Conservation (phyloP, 2,888 invertebrate genomes). For the Thymelicus lineola region DNA sequence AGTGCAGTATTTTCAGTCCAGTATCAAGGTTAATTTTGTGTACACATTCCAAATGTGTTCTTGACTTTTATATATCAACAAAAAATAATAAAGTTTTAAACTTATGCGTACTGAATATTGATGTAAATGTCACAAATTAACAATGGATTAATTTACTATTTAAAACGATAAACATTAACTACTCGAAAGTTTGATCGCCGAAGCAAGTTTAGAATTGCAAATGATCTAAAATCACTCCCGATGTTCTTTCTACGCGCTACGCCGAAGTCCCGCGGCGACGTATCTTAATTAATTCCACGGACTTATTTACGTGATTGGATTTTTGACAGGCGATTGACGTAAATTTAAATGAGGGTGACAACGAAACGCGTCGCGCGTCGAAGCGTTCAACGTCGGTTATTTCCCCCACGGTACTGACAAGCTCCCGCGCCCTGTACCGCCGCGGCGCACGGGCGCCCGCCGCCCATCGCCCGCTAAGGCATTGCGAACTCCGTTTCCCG, state of each 20-base stretch:
- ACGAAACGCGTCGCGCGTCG: conserved; percentile 44
- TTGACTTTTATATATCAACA: neutral
- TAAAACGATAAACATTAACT: neutral
- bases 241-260: conserved; percentile 7
- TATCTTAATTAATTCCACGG: conserved; percentile 40
- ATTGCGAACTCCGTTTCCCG: conserved; percentile 69
- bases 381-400: conserved; percentile 65
- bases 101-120: neutral
- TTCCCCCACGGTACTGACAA: conserved; percentile 69
- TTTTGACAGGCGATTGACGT: conserved; percentile 68
- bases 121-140: neutral
- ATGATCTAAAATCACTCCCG: conserved; percentile 28
- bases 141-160: neutral
- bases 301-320: conserved; percentile 50
- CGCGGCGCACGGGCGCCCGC: conserved; percentile 47
- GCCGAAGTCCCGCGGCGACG: conserved; percentile 22
- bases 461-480: conserved; percentile 52
- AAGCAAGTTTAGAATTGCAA: conserved; percentile 29
- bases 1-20: neutral
- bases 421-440: conserved; percentile 39
- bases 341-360: conserved; percentile 64
- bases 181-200: conserved; percentile 19
- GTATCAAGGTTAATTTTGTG: neutral
- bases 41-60: neutral
- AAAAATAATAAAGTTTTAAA: neutral